Evolutionary conservation across 1,140 invertebrate genomes (phyloP).

Genomic region (roundworm (Caenorhabditis elegans)): DNA sequence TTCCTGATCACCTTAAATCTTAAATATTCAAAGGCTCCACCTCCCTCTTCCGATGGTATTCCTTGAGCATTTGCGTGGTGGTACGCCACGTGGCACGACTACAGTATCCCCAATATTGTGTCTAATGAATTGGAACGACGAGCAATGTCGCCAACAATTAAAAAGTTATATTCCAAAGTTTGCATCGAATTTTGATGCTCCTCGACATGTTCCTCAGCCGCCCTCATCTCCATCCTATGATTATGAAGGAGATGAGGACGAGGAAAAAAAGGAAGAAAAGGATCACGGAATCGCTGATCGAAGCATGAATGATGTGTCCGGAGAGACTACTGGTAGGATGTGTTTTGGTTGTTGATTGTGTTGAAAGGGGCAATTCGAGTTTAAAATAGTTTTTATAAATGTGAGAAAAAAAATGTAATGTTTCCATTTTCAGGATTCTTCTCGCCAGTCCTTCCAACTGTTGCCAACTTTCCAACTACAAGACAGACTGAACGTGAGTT

Average conservation of each 20-base stretch:
- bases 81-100: constrained; percentile 7
- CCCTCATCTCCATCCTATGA: not conserved
- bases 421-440: constrained; percentile 46
- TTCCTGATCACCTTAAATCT: not conserved
- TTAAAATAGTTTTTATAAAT: too few species aligned
- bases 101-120: constrained; percentile 45
- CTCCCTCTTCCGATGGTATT: not conserved
- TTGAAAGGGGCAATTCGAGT: constrained; percentile 1
- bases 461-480: not conserved
- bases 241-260: not conserved
- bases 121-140: constrained; percentile 45
- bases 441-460: constrained; percentile 43
- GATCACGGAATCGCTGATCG: constrained; percentile 7
- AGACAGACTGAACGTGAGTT: constrained; percentile 5
- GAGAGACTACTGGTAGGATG: not conserved
- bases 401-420: too few species aligned
- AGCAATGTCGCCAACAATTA: constrained; percentile 38
- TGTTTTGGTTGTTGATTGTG: not conserved
- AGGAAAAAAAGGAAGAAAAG: not conserved
- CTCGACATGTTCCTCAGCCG: not conserved
- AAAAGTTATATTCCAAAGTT: constrained; percentile 37
- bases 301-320: constrained; percentile 1
- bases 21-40: not conserved
- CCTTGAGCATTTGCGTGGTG: constrained; percentile 21
- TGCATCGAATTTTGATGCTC: constrained; percentile 37